Base-by-base conservation (phyloP, 2,113 vertebrate genomes). In the Choloepus hoffmanni region DNA sequence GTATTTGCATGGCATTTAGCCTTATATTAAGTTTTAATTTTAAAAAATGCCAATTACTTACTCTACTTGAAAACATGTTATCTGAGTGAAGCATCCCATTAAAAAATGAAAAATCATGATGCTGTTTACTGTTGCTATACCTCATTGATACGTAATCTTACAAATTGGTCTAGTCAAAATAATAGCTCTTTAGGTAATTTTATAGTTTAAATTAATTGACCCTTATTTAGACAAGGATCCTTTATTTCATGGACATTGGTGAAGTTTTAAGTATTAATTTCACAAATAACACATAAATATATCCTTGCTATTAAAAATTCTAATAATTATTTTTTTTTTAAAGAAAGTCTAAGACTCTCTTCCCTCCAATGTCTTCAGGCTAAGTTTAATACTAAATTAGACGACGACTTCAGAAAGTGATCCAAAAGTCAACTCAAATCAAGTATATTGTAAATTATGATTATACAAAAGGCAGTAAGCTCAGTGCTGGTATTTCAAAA, bases 341-440 rank as follows among this genome's bases (percentile, higher is more conserved):
- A 36, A 79, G 62, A 73, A 84, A 53, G 36, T 74, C 5, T 74
- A 48, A 55, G 24, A 58, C 58, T 81, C 50, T 60, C 15, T 85
- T 76, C 2, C 36, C 11, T 11, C 85, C 9, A 9, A 28, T 85
- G 21, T 60, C 40, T 12, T 86, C n/a, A 55, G 48, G 60, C 15
- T 83, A 82, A 77, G 45, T 77, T 91, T 84, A 94, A 67, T 62
- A 86, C 33, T 92, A 81, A 94, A 63, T 55, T 19, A 86, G 68
- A 28, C 33, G 3, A 65, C n/a, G 21, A 90, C 30, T 87, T 92
- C 36, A 82, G 16, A 26, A 92, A 85, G n/a, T 33, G 55, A 70
- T 83, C 30, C 8, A 53, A 89, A 67, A 36, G 23, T 73, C 33
- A 12, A 77, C 21, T 45, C 65, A 74, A 73, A 28, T 87, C 67